Base-by-base conservation (phyloP, 1,140 invertebrate species). In the Orchesella cincta region DNA sequence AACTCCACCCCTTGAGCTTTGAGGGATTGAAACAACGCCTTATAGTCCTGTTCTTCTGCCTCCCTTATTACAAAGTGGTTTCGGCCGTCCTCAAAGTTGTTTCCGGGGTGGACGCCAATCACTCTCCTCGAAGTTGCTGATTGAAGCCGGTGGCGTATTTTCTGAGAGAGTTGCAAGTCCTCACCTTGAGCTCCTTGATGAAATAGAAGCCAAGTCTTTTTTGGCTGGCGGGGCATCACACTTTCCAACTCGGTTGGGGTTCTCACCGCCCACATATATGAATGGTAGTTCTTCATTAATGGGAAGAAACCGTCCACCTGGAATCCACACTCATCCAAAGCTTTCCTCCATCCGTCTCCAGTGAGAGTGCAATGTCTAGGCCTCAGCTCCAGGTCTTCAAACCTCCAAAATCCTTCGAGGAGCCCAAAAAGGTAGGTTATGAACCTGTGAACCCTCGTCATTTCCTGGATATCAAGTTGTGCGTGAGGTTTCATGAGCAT, bases 281-380 rank as follows among this genome's bases (percentile, higher is more conserved):
- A 57, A 57, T 18, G 23, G 23, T 57, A n/a, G 23, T 23, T n/a
- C 8, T 57, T 57, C 12, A 23, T 14, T 14, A 3, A n/a, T 18
- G 26, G 62, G 29, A 8, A 33, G 5, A n/a, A 29, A 8, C 14
- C 26, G 23, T 31, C 28, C 28, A 18, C 3, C 54, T 67, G 3
- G 51, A 80, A 80, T 35, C 76, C 76, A 20, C 26, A 14, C 8
- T 16, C 16, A 14, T 74, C 1, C 1, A 46, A 26, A 23, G 72
- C 31, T 1, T 31, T 20, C 31, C 31, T 33, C 62, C 62, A 67
- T n/a, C 33, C 2, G 29, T 67, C 28, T 3, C 29, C 23, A 2
- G 62, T 31, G 26, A 67, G 26, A 5, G 62, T 67, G 8, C 8
- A 26, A 67, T 67, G 62, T 5, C 12, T 18, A 12, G 62, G 62